These are phyloP conservation scores for Pycnonotus jocosus DNA, from an alignment of 2,113 vertebrate species.

Conservation along the genomic window DNA sequence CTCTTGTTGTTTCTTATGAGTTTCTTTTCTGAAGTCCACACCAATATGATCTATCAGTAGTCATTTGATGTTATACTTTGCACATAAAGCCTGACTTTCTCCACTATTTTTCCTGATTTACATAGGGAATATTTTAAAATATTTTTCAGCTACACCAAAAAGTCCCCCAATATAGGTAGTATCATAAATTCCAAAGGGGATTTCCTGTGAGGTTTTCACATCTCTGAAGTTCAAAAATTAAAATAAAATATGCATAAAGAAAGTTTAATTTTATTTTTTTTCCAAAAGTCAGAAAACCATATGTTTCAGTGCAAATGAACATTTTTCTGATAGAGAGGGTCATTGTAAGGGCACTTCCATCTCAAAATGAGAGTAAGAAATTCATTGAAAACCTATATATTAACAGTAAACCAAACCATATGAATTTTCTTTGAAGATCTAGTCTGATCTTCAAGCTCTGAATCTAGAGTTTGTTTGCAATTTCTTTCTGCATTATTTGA, in stretches of 20 bases:
- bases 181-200: neutral
- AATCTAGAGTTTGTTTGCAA: constrained; percentile 17
- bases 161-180: neutral
- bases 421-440: constrained; percentile 31
- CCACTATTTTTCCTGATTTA: neutral
- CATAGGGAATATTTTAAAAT: neutral
- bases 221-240: constrained; percentile 19
- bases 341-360: neutral
- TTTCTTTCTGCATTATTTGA: neutral
- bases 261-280: constrained; percentile 27
- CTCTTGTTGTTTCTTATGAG: neutral
- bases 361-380: neutral
- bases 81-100: neutral
- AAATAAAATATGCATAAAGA: constrained; percentile 28
- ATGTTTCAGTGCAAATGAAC: neutral
- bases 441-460: constrained; percentile 6
- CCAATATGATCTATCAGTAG: neutral
- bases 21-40: neutral
- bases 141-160: neutral
- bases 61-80: neutral
- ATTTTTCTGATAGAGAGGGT: neutral
- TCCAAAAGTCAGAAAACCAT: constrained; percentile 37
- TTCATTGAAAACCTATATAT: constrained; percentile 33
- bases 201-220: neutral
- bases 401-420: constrained; percentile 34